Conservation (phyloP, 2,113 vertebrate genomes). For the Gopherus flavomarginatus region DNA sequence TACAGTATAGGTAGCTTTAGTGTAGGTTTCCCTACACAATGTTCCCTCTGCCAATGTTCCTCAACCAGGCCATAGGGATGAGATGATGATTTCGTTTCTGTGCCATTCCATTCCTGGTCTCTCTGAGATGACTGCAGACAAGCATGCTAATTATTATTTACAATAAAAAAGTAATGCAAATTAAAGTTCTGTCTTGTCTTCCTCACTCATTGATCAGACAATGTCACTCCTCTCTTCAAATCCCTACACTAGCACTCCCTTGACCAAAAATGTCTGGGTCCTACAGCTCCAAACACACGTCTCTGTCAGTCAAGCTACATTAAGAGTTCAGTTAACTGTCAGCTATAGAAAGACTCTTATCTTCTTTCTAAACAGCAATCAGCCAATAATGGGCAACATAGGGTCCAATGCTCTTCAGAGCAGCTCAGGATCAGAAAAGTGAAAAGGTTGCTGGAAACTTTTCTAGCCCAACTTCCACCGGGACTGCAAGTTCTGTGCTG, state of each 20-base stretch:
- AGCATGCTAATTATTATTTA: background rate
- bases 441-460: background rate
- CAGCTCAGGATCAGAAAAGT: background rate
- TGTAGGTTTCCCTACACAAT: background rate
- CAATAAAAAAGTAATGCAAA: background rate
- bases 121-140: background rate
- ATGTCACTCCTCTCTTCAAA: rapidly evolving
- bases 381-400: background rate
- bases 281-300: rapidly evolving
- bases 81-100: background rate
- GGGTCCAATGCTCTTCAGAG: background rate
- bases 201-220: rapidly evolving
- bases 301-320: rapidly evolving
- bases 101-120: rapidly evolving
- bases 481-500: background rate
- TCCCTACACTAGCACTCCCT: background rate
- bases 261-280: background rate
- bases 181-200: background rate
- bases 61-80: background rate
- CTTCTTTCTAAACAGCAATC: background rate
- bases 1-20: background rate
- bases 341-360: background rate
- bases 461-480: background rate
- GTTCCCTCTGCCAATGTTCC: background rate
- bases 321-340: background rate